Evolutionary conservation across 1,140 invertebrate species (phyloP).

Genomic region (Arctopsyche grandis): DNA sequence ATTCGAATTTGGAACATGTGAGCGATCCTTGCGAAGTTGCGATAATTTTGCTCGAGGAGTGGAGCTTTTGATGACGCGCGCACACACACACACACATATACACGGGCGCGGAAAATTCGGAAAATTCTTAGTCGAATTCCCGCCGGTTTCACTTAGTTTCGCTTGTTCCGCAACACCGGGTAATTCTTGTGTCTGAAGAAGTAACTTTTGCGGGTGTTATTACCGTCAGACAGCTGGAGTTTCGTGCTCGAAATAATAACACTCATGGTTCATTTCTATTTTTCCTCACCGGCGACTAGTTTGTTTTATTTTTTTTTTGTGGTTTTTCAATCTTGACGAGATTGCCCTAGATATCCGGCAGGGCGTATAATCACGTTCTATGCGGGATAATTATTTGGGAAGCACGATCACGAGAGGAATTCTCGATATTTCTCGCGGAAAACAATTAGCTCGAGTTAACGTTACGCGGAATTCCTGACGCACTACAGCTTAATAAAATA

Average conservation of each 20-base stretch:
- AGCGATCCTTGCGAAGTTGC: constrained; percentile 5
- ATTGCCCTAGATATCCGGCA: not conserved
- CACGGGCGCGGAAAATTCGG: not conserved
- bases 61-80: not conserved
- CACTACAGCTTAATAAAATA: too few relatives aligned
- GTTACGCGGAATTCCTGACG: too few relatives aligned
- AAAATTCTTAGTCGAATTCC: not conserved
- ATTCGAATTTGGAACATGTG: not conserved
- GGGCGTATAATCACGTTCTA: constrained; percentile 5
- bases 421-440: not conserved
- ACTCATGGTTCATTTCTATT: not conserved
- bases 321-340: not conserved
- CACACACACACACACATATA: too few relatives aligned
- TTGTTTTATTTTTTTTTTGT: not conserved
- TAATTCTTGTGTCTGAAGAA: not conserved
- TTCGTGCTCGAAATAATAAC: constrained; percentile 15
- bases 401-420: not conserved
- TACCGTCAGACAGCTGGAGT: not conserved
- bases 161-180: not conserved
- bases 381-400: not conserved
- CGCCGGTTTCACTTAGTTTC: not conserved
- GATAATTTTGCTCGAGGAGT: constrained; percentile 2
- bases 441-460: too few relatives aligned
- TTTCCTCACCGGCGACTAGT: not conserved
- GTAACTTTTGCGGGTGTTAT: not conserved